Base-by-base conservation (phyloP, 2,888 invertebrate genomes). In the Lycophotia porphyrea region DNA sequence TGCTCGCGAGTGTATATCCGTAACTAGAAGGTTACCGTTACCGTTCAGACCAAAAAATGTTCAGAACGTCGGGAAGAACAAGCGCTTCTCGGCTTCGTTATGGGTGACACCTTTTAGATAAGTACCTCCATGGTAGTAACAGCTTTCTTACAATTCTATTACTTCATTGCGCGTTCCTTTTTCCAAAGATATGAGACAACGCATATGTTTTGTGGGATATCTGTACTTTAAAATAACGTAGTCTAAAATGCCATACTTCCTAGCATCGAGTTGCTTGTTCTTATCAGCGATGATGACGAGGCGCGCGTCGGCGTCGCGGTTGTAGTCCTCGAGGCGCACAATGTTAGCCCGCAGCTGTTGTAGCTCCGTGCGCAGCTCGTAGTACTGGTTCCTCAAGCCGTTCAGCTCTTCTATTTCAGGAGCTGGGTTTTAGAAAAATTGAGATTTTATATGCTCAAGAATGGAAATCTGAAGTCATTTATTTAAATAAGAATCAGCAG, bases 331-430 rank as follows among this genome's bases (percentile, higher is more conserved):
- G 27, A 93, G 77, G 2, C 80, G 79, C 36, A 84, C 84, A 5
- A 93, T 77, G 24, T 88, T 88, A 0, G 85, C 80, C 39, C 90
- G 89, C 39, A 93, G 67, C 27, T 52, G 73, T 76, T 95, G 95
- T 47, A 95, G 80, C 72, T 93, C 91, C 77, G 95, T 94, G 42
- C 95, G 93, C 52, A 91, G 84, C 71, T 87, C 84, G 88, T 95
- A 95, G 90, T 94, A 96, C 74, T 93, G 91, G 34, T 90, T 87
- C 64, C 89, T 89, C 24, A 96, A 84, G 5, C 84, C 74, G 70
- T 94, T 91, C 73, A 96, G 75, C 87, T 96, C 95, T 65, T 93
- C 91, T 52, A 96, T 94, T 82, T 96, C 96, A 0, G 96, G 94
- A 2, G 95, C 96, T 96, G 87, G 42, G 67, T 0, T 58, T 58